Base-by-base conservation (phyloP, 2,113 vertebrate species). In the Chamaea fasciata region DNA sequence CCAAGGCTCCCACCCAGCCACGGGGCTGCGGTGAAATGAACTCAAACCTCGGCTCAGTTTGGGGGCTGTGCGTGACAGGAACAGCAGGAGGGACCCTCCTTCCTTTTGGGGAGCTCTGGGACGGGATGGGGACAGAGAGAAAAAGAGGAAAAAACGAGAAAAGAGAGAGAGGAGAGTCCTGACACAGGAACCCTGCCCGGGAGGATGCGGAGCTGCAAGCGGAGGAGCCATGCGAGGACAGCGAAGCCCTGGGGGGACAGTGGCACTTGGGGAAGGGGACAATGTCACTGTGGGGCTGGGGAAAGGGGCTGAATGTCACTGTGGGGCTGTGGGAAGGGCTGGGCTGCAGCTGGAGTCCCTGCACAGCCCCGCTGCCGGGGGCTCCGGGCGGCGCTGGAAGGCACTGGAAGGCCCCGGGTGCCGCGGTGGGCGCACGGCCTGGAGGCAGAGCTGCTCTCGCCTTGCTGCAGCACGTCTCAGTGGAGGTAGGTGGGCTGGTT, bases 31-130 rank as follows among this genome's bases (percentile, higher is more conserved):
- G 81, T 74, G 82, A 84, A 84, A 84, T 84, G 82, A 84, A 84
- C 82, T 84, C 82, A 74, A 84, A 84, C 82, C 82, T 84, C 82
- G 82, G 82, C 82, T 84, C 82, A 84, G 82, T 55, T 84, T 84
- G 82, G 82, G 82, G 82, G 59, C 82, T 74, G 82, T 64, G 82
- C 69, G 69, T 47, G 69, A 46, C 82, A 55, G 82, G 82, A 18
- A 23, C 22, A 84, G 69, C 82, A 55, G 69, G 82, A 55, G 69
- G 69, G 82, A 84, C 59, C 82, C 82, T 84, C 69, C 57, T 84
- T 46, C 81, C 81, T 55, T 39, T 39, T 5, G 81, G 81, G 81
- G 6, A 62, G 37, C 67, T 53, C 47, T 7, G 56, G 80, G 27
- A 15, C 1, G 4, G 55, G 55, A 2, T 7, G 31, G 57, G 68